Evolutionary conservation across 2,797 vertebrate genomes (phyloP).

Genomic region (Sciaenops ocellatus): DNA sequence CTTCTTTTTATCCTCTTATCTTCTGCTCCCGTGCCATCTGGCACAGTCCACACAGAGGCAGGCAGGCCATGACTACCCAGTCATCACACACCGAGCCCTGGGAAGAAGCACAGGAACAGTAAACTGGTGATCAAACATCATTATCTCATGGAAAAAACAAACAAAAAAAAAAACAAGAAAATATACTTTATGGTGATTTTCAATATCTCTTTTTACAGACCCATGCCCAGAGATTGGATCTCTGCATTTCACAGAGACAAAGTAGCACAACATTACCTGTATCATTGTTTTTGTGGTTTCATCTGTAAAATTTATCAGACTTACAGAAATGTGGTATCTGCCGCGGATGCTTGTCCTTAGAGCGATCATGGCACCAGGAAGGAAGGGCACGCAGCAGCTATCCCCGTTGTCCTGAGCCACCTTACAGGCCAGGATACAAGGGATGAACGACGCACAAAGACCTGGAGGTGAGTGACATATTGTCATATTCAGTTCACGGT

Average conservation of each 20-base stretch:
- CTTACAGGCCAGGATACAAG: constrained; percentile 85
- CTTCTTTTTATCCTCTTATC: constrained; percentile 69
- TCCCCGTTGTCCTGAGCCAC: constrained; percentile 85
- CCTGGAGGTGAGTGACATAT: constrained; percentile 66
- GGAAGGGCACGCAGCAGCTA: constrained; percentile 84
- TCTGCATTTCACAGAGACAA: neutral
- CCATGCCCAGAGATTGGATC: too few species aligned
- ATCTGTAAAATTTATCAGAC: constrained; percentile 25
- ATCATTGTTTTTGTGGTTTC: neutral
- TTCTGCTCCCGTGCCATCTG: constrained; percentile 87
- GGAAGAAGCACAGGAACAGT: constrained; percentile 25
- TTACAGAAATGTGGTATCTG: constrained; percentile 83
- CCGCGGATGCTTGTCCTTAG: constrained; percentile 84
- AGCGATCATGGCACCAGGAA: constrained; percentile 85
- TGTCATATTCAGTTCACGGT: neutral
- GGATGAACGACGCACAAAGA: constrained; percentile 85
- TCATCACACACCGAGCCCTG: constrained; percentile 88
- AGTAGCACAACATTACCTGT: neutral
- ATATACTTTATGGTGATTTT: neutral
- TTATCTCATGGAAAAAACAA: neutral
- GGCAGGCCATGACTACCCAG: constrained; percentile 84
- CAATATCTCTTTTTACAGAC: neutral
- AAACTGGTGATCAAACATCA: neutral
- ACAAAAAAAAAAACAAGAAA: neutral
- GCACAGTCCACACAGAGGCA: constrained; percentile 83